Base-by-base conservation (phyloP, 2,797 vertebrate species). In the Halcyon smyrnensis region DNA sequence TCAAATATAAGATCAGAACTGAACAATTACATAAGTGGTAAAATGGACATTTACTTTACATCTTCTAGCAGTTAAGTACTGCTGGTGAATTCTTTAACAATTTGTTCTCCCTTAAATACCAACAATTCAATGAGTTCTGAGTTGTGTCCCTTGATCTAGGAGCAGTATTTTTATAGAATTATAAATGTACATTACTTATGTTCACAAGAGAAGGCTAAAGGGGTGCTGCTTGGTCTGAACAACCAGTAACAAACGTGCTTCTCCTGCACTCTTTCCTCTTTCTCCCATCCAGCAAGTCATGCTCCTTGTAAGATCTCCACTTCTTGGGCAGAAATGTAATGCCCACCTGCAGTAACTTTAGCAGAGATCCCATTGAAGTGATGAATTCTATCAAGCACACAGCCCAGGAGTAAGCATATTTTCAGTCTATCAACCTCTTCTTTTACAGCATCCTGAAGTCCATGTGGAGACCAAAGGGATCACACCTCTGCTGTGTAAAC, bases 401-500 rank as follows among this genome's bases (percentile, higher is more conserved):
- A 54, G 23, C 15, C 0, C 1, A 70, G 48, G 18, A 74, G 10
- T 12, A 82, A 53, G 30, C 5, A 18, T 37, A 5, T 68, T 76
- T 87, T 84, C 14, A 37, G 11, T 46, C 27, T 45, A 3, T 32
- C 10, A 32, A 7, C 24, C 2, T 37, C 8, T n/a, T 11, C 8
- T 54, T 2, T 0, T 17, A 28, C 62, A 62, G 53, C 54, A 28
- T 45, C 36, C 37, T 51, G 15, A 81, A 50, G n/a, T 62, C 25
- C 37, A 9, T 45, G 48, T 37, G 62, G 67, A 84, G 59, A 48
- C 19, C 21, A 68, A 90, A 65, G 27, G 34, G 11, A 30, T n/a
- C 0, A 0, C 0, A 0, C 13, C 0, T 3, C 24, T 87, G 21
- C 43, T 70, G 46, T 32, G 13, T 43, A 50, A 84, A 53, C 18